Percentiles rank a stretch among this genome's conserved stretches.
phyloP scores from a whole-genome alignment of 1,140 invertebrate genomes.

The Trichonephila inaurata region DNA sequence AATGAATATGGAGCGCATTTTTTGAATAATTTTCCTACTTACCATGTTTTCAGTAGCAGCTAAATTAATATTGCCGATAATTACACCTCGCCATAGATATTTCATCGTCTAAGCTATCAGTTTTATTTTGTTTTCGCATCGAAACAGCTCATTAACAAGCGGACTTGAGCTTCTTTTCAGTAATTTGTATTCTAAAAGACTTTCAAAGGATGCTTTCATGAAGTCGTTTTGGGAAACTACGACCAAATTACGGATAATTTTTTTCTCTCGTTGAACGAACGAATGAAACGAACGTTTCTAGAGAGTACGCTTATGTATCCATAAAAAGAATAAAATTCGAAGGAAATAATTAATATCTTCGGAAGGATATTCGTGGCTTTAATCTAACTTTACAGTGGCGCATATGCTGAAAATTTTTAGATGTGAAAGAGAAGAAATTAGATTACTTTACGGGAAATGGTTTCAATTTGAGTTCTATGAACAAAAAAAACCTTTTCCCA shows the following conservation, averaged over 20 bases:
- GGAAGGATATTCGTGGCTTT: constrained; percentile 3
- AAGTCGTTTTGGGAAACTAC: constrained; percentile 55
- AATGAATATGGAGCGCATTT: constrained; percentile 63
- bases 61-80: constrained; percentile 76
- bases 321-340: constrained; percentile 56
- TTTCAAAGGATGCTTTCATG: constrained; percentile 62
- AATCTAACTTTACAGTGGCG: not conserved
- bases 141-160: constrained; percentile 52
- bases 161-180: constrained; percentile 27
- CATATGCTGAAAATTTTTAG: constrained; percentile 45
- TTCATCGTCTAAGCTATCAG: constrained; percentile 48
- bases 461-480: constrained; percentile 17
- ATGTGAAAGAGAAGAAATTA: constrained; percentile 48
- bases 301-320: constrained; percentile 21
- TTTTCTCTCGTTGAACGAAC: not conserved
- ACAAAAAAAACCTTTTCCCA: not conserved
- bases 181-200: constrained; percentile 72
- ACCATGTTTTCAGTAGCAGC: constrained; percentile 68
- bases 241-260: constrained; percentile 42
- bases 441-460: constrained; percentile 44
- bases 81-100: constrained; percentile 73
- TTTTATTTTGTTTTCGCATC: constrained; percentile 70
- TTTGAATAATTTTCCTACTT: constrained; percentile 70
- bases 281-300: constrained; percentile 21
- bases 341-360: constrained; percentile 13